Percentiles rank a stretch among this genome's conserved stretches.
phyloP scores from a whole-genome alignment of 2,888 invertebrate genomes.

The Epistrophe eligans region DNA sequence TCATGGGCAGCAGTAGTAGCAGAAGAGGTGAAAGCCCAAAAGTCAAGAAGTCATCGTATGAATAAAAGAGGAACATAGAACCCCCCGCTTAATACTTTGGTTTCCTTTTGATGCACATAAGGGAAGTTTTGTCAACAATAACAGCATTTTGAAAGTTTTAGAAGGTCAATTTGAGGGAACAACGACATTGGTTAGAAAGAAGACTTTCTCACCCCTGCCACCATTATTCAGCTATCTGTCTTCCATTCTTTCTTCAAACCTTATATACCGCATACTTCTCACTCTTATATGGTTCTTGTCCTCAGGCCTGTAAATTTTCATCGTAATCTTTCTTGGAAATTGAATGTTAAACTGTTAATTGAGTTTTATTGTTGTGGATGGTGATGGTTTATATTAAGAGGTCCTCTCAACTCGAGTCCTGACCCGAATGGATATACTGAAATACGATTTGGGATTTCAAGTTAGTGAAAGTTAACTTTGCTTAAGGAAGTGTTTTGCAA shows the following conservation, averaged over 20 bases:
- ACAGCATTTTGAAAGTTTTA: slow-evolving; percentile 58
- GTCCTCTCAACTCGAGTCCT: slow-evolving; percentile 16
- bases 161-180: slow-evolving; percentile 69
- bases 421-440: background rate
- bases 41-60: slow-evolving; percentile 34
- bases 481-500: slow-evolving; percentile 59
- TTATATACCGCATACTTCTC: background rate
- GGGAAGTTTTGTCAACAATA: slow-evolving; percentile 67
- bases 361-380: slow-evolving; percentile 69
- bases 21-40: background rate
- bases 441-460: slow-evolving; percentile 56
- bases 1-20: background rate
- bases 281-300: background rate
- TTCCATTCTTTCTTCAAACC: background rate
- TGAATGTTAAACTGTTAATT: slow-evolving; percentile 74
- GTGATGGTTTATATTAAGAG: slow-evolving; percentile 36
- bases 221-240: background rate
- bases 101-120: slow-evolving; percentile 14
- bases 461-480: slow-evolving; percentile 64
- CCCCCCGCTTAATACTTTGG: slow-evolving; percentile 1
- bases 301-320: slow-evolving; percentile 22
- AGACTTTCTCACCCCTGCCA: background rate
- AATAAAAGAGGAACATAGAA: slow-evolving; percentile 15
- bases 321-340: slow-evolving; percentile 57
- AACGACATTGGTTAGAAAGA: slow-evolving; percentile 33